phyloP scores from a whole-genome alignment of 1,140 invertebrate species.

The Aphelenchoides fujianensis region DNA sequence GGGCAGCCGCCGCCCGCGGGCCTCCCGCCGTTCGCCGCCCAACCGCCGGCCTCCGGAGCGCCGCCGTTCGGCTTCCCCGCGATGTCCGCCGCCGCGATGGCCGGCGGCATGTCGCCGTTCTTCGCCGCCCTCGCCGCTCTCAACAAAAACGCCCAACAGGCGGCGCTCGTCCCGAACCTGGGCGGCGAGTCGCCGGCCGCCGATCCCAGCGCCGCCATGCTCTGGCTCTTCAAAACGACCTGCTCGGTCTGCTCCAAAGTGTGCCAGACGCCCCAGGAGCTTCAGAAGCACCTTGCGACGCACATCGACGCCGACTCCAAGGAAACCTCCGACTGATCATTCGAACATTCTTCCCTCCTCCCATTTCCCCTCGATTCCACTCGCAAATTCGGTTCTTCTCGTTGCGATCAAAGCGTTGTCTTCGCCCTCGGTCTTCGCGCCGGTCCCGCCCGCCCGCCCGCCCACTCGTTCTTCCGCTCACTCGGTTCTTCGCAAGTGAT shows the following conservation, averaged over 20 bases:
- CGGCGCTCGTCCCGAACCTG: not conserved
- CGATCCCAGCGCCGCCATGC: not conserved
- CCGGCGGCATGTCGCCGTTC: not conserved
- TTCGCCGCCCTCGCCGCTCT: not conserved
- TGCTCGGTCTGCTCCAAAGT: not conserved
- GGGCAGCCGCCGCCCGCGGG: not conserved
- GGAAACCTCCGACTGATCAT: not conserved
- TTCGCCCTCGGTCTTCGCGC: not conserved
- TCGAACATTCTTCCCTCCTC: not conserved
- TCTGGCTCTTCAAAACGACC: slow-evolving; percentile 8
- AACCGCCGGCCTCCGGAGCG: not conserved
- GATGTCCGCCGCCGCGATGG: not conserved
- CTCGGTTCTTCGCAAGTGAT: slow-evolving; percentile 1
- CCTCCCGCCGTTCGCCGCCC: not conserved
- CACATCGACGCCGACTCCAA: slow-evolving; percentile 1
- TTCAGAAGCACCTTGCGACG: not conserved
- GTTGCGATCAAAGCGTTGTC: not conserved
- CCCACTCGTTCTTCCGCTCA: not conserved
- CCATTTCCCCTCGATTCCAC: not conserved
- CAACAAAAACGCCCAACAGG: not conserved
- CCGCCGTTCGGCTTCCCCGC: not conserved
- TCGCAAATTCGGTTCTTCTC: not conserved
- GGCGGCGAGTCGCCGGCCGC: not conserved
- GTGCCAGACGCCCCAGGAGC: not conserved
- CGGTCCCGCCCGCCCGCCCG: not conserved